Evolutionary conservation across 1,140 invertebrate species (phyloP).

Genomic region (Himalopsyche phryganea): DNA sequence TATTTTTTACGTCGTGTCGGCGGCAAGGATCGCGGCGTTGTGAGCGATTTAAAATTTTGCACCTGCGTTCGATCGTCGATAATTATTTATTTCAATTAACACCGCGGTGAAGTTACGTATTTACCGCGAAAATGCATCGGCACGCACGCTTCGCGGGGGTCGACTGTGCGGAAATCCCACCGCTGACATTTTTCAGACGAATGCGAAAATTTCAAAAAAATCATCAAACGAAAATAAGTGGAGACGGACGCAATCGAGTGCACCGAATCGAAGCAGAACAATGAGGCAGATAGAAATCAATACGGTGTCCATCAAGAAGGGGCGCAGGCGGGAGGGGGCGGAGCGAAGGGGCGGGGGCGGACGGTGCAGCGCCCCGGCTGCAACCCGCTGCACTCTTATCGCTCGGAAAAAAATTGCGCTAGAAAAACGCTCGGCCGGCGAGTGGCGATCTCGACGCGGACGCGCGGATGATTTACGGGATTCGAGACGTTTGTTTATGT

Average conservation of each 20-base stretch:
- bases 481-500: too few relatives aligned
- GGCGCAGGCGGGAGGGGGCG: constrained; percentile 35
- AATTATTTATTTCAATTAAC: too few relatives aligned
- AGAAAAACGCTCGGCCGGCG: constrained; percentile 34
- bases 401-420: neutral
- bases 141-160: too few relatives aligned
- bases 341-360: constrained; percentile 21
- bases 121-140: too few relatives aligned
- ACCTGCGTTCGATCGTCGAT: too few relatives aligned
- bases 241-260: constrained; percentile 37
- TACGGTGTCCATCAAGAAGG: constrained; percentile 51
- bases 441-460: constrained; percentile 17
- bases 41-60: too few relatives aligned
- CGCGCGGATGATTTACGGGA: too few relatives aligned
- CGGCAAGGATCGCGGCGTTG: too few relatives aligned
- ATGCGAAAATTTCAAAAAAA: neutral
- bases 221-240: too few relatives aligned
- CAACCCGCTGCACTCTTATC: constrained; percentile 18
- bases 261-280: constrained; percentile 34
- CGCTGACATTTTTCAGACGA: neutral
- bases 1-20: too few relatives aligned
- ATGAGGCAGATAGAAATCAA: constrained; percentile 52
- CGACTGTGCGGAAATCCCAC: neutral
- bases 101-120: too few relatives aligned
- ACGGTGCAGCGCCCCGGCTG: constrained; percentile 19